phyloP scores from a whole-genome alignment of 2,797 vertebrate species.

The Rhynchotus rufescens region DNA sequence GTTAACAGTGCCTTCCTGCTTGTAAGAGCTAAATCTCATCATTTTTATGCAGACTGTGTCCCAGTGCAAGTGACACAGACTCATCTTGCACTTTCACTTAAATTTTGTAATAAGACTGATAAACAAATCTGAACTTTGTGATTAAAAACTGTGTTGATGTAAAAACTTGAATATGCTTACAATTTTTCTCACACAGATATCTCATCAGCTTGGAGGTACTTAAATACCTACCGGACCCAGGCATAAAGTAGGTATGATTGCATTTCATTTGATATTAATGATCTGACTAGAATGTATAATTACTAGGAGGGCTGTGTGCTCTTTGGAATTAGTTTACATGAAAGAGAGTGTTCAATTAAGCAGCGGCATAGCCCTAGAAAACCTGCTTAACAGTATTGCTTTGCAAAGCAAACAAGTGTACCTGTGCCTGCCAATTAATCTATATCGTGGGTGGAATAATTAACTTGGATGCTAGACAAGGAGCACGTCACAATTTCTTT shows the following conservation, averaged over 20 bases:
- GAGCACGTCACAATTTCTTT: not conserved
- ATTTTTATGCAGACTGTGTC: not conserved
- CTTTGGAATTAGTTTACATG: not conserved
- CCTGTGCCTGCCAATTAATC: slow-evolving; percentile 5
- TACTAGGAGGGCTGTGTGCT: not conserved
- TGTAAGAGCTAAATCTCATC: not conserved
- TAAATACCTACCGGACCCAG: not conserved
- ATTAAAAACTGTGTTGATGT: not conserved
- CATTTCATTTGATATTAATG: slow-evolving; percentile 48
- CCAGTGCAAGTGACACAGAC: slow-evolving; percentile 17
- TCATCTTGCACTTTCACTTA: not conserved
- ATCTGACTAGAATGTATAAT: slow-evolving; percentile 19
- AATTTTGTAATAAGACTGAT: not conserved
- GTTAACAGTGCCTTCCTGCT: not conserved
- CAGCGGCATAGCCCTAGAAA: not conserved
- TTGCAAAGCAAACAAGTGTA: slow-evolving; percentile 44
- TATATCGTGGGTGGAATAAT: not conserved
- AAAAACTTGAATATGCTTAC: not conserved
- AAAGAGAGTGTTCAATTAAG: not conserved
- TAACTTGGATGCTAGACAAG: not conserved
- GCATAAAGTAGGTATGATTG: not conserved
- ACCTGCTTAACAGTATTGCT: not conserved
- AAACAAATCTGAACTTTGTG: not conserved
- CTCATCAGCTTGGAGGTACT: not conserved
- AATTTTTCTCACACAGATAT: not conserved